Evolutionary conservation across 30 jellyfish, hydroid and myxozoan species (phyloP), one percentile per base, ranked within the genome.

Genomic region (Mastigias papua): DNA sequence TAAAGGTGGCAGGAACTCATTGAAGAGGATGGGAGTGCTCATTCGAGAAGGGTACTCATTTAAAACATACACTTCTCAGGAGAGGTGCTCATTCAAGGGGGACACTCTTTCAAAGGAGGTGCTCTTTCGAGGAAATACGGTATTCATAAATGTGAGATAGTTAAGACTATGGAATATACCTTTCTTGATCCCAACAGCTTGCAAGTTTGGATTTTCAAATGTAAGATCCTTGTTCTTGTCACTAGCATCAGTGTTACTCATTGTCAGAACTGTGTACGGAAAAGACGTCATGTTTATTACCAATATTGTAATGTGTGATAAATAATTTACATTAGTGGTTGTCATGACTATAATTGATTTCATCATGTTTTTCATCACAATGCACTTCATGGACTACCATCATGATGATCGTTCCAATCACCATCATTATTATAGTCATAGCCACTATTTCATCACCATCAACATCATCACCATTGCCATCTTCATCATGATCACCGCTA

Each of bases 181-280:
- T 84, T 84, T 84, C 49, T 84, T 84, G 81, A 84, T 72, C 21
- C 87, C 87, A 46, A 84, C 87, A 13, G 54, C 93, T 57, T 84
- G 71, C 48, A 84, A 37, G 58, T 57, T 67, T 21, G 93, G 81
- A 61, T 84, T 84, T 23, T 35, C 64, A 70, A 84, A 84, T 25
- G 70, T 84, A 34, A 84, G 58, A n/a, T 84, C 93, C 28, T 84
- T 84, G n/a, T 58, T 57, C 21, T 70, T 34, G 1, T 86, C 72
- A 15, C 35, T 54, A 2, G 87, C 93, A 57, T 84, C 93, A 27
- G 86, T 84, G 54, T 84, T 49, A 32, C 93, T 84, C 87, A 84
- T 84, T 9, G 81, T 63, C 54, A 84, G 26, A 2, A 61, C 93
- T 84, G 37, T 20, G 49, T 49, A 34, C 13, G 42, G 3, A 20